Conservation (phyloP, 2,113 vertebrate species). For the Pygathrix nemaeus region DNA sequence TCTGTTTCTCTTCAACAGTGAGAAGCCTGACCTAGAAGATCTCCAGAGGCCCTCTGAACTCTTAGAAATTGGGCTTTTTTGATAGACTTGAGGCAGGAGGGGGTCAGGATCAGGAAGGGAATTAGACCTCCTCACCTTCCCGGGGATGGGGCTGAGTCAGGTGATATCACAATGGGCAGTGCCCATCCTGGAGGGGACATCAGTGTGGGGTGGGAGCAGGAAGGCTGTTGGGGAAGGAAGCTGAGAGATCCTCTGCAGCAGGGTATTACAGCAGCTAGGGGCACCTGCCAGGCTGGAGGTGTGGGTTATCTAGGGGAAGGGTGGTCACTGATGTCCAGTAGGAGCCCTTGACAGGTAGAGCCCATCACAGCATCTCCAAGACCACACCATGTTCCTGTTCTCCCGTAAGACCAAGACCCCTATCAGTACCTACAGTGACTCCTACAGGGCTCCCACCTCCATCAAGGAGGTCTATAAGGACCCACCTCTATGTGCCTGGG, state of each 20-base stretch:
- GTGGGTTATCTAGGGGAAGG: not conserved
- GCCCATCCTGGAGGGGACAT: not conserved
- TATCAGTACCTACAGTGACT: conserved; percentile 80
- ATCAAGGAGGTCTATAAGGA: conserved; percentile 65
- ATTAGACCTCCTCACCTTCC: not conserved
- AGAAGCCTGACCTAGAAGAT: not conserved
- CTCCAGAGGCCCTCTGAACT: not conserved
- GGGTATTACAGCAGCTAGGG: conserved; percentile 24
- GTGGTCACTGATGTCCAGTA: conserved; percentile 54
- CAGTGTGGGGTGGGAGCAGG: conserved; percentile 39
- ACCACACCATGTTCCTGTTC: conserved; percentile 74
- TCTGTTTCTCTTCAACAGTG: conserved; percentile 31
- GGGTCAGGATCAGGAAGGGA: not conserved
- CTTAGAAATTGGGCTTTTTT: conserved; percentile 15
- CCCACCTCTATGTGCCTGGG: conserved; percentile 35
- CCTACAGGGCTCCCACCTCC: conserved; percentile 63
- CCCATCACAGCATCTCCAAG: not conserved
- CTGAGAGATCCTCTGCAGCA: conserved; percentile 39
- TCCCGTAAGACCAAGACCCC: conserved; percentile 75
- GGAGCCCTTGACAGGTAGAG: conserved; percentile 43
- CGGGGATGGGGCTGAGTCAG: conserved; percentile 29
- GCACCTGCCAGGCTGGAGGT: conserved; percentile 19
- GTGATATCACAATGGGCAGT: conserved; percentile 78
- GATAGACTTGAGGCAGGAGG: not conserved
- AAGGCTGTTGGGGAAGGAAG: not conserved